These are phyloP conservation scores for Holcopasites calliopsidis DNA, from an alignment of 1,140 invertebrate genomes.

Conservation along the genomic window DNA sequence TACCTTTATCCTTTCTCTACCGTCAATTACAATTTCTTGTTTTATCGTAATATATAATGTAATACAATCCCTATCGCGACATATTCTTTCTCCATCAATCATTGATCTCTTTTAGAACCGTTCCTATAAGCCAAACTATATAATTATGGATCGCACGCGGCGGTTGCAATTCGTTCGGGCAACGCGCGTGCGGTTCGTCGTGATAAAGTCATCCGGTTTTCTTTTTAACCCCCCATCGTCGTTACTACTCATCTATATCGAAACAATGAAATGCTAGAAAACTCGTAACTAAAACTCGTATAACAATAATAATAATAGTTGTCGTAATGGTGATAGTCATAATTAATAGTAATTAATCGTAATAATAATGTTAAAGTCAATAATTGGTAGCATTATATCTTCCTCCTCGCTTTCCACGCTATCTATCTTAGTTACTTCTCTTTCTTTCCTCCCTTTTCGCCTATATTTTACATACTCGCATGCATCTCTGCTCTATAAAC, in stretches of 20 bases:
- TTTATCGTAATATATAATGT: neutral
- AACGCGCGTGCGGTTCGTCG: too few species aligned
- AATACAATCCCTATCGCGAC: conserved; percentile 28
- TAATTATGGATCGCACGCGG: neutral
- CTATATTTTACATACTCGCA: neutral
- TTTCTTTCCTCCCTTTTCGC: conserved; percentile 23
- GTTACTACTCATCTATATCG: neutral
- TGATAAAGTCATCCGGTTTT: neutral
- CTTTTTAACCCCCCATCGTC: neutral
- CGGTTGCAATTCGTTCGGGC: neutral
- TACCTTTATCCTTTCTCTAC: conserved; percentile 13
- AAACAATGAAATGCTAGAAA: conserved; percentile 12
- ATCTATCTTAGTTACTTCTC: conserved; percentile 3
- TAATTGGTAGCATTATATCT: conserved; percentile 47
- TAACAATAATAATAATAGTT: conserved; percentile 37
- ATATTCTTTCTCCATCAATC: neutral
- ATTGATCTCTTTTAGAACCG: neutral
- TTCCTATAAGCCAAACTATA: neutral
- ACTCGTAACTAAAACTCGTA: conserved; percentile 38
- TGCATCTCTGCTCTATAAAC: neutral
- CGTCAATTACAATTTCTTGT: conserved; percentile 16
- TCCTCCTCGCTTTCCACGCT: conserved; percentile 12
- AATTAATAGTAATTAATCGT: conserved; percentile 29
- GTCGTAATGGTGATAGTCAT: conserved; percentile 31
- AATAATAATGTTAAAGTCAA: conserved; percentile 50